phyloP scores from a whole-genome alignment of 1,140 invertebrate genomes.

The Drosophila sturtevanti region DNA sequence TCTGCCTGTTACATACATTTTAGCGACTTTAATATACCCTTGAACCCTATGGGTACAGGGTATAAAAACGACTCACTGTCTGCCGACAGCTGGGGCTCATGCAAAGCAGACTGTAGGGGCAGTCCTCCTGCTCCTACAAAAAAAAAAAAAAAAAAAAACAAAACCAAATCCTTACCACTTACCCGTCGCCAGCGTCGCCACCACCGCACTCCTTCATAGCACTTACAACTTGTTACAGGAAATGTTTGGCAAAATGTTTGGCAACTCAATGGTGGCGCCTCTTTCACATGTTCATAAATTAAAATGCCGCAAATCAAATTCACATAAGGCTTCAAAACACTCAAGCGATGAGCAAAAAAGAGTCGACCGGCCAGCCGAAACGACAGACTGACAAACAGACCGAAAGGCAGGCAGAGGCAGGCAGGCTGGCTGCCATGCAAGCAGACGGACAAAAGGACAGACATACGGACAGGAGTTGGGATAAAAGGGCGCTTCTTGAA shows the following conservation, averaged over 20 bases:
- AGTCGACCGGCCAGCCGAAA: conserved; percentile 16
- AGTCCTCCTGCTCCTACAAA: neutral
- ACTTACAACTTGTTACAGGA: conserved; percentile 55
- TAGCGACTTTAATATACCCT: too few relatives aligned
- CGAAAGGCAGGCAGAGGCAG: neutral
- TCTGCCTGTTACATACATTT: too few relatives aligned
- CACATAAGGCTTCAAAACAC: conserved; percentile 72
- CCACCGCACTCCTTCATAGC: neutral
- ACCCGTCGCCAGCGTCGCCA: too few relatives aligned
- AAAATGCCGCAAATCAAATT: conserved; percentile 81
- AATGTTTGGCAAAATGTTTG: conserved; percentile 70
- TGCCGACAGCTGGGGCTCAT: conserved; percentile 58
- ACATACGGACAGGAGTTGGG: neutral
- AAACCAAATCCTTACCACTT: too few relatives aligned
- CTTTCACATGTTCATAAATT: conserved; percentile 74
- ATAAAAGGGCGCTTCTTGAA: conserved; percentile 47
- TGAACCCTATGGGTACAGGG: too few relatives aligned
- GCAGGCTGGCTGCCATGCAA: neutral
- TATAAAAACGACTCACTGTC: conserved; percentile 42
- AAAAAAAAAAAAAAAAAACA: neutral
- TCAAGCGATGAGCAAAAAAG: conserved; percentile 45
- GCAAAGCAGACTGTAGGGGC: conserved; percentile 33
- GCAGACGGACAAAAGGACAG: neutral
- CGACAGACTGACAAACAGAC: conserved; percentile 7
- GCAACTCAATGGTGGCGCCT: conserved; percentile 56